Conservation (phyloP, 2,888 invertebrate genomes). For the Perithous albicinctus region DNA sequence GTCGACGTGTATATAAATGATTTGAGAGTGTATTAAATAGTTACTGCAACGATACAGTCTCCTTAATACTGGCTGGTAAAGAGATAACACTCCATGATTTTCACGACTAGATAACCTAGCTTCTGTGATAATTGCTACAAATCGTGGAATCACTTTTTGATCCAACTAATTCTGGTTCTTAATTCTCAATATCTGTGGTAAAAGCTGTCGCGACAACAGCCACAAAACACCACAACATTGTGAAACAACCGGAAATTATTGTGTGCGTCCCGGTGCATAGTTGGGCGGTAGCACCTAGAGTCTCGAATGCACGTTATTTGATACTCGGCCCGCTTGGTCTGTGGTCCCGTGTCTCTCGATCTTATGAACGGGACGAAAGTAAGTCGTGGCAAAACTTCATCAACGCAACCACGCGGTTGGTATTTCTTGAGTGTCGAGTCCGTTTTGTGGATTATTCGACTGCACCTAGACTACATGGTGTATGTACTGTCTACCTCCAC, state of each 20-base stretch:
- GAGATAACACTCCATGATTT: no score
- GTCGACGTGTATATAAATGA: no score
- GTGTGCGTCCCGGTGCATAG: neutral
- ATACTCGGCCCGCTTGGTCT: neutral
- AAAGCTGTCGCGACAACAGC: neutral
- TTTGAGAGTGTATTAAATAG: no score
- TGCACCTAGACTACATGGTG: neutral
- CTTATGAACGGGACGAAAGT: neutral
- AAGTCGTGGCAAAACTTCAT: slow-evolving; percentile 42
- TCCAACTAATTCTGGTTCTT: neutral
- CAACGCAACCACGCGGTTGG: slow-evolving; percentile 16
- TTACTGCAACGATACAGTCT: no score
- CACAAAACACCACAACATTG: slow-evolving; percentile 34
- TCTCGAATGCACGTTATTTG: slow-evolving; percentile 8
- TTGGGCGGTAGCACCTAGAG: neutral
- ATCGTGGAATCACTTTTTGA: neutral
- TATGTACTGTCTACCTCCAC: neutral
- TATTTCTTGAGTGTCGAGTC: neutral
- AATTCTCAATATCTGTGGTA: neutral
- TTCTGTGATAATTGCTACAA: neutral
- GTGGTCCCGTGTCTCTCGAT: slow-evolving; percentile 18
- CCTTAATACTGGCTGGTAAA: no score
- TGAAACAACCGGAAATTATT: slow-evolving; percentile 48
- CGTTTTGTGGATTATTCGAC: neutral
- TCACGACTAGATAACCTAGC: no score